Evolutionary conservation across 2,113 vertebrate genomes (phyloP).

Genomic region (Percina caprodes): DNA sequence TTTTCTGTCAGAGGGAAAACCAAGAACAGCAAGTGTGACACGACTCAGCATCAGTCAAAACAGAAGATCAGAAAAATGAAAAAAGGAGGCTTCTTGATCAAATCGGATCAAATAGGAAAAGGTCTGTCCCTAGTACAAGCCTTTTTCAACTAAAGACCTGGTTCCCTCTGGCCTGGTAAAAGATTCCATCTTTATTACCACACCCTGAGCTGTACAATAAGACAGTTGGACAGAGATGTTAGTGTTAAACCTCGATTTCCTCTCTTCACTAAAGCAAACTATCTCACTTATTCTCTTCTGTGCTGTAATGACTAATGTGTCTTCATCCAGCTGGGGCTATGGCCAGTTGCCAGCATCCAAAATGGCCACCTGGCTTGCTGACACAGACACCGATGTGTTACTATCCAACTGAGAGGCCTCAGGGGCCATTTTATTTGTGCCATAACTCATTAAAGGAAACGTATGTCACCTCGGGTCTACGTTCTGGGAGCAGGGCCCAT

Average conservation of each 20-base stretch:
- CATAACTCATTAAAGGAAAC: slow-evolving; percentile 74
- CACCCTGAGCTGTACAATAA: not conserved
- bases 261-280: slow-evolving; percentile 32
- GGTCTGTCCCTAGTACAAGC: not conserved
- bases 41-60: not conserved
- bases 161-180: not conserved
- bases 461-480: slow-evolving; percentile 48
- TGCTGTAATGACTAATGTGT: slow-evolving; percentile 41
- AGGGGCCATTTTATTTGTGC: slow-evolving; percentile 71
- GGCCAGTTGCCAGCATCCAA: slow-evolving; percentile 30
- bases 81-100: too few species aligned
- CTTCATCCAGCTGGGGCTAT: slow-evolving; percentile 51
- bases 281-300: slow-evolving; percentile 20
- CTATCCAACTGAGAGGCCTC: slow-evolving; percentile 52
- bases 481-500: slow-evolving; percentile 49
- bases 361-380: slow-evolving; percentile 53
- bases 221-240: not conserved
- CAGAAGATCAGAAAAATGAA: too few species aligned
- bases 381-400: slow-evolving; percentile 49
- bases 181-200: too few species aligned
- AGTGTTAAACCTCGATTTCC: slow-evolving; percentile 19
- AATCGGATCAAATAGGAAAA: too few species aligned
- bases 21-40: too few species aligned
- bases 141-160: not conserved
- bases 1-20: too few species aligned